A percentile compares a stretch with the other conserved stretches of the same genome.
Conservation (phyloP, 2,113 vertebrate genomes). For the Rattus norvegicus region GRCr8 NC_086020.1:236111001-236111500, state of each 20-base stretch:
- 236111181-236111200: not conserved
- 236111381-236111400: not conserved
- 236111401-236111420: not conserved
- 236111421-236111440: not conserved
- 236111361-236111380: not conserved
- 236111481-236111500: too few relatives aligned
- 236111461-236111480: too few relatives aligned
- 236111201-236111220: not conserved
- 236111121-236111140: slow-evolving; percentile 31
- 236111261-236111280: not conserved
- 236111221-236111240: not conserved
- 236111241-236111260: not conserved
- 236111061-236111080: slow-evolving; percentile 70
- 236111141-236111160: slow-evolving; percentile 40
- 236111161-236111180: not conserved
- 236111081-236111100: not conserved
- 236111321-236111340: not conserved
- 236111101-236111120: slow-evolving; percentile 25
- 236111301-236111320: not conserved
- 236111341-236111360: not conserved
- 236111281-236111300: not conserved
- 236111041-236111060: slow-evolving; percentile 56
- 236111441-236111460: not conserved
- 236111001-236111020: slow-evolving; percentile 70
- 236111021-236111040: slow-evolving; percentile 76